Evolutionary conservation across 2,797 vertebrate species (phyloP).

Genomic region (Allobates femoralis): DNA sequence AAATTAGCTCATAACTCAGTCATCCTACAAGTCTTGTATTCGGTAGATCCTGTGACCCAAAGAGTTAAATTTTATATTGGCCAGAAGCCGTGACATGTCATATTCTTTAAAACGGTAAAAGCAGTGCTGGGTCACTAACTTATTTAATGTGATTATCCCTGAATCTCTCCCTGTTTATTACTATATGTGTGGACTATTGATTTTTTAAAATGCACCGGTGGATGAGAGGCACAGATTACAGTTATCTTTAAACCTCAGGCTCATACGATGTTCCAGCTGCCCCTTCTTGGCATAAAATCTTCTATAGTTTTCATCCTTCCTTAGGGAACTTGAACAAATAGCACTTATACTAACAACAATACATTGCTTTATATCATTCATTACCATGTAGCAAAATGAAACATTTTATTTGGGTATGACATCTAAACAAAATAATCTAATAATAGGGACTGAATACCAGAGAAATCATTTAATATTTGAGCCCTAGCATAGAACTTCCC

Average conservation of each 20-base stretch:
- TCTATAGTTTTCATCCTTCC: background rate
- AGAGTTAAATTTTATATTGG: constrained; percentile 17
- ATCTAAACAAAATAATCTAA: background rate
- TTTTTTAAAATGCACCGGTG: constrained; percentile 1
- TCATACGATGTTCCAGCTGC: constrained; percentile 13
- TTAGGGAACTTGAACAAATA: background rate
- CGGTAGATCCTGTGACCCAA: background rate
- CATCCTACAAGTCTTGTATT: background rate
- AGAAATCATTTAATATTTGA: no score
- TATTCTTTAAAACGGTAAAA: background rate
- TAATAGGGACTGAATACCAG: background rate
- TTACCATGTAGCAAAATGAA: background rate
- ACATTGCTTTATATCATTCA: background rate
- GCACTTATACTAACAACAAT: background rate
- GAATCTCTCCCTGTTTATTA: constrained; percentile 6
- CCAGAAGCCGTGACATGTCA: constrained; percentile 12
- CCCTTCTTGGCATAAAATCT: background rate
- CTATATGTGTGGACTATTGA: constrained; percentile 21
- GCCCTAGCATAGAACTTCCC: no score
- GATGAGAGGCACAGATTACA: constrained; percentile 8
- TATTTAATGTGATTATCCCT: constrained; percentile 23
- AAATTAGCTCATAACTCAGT: background rate
- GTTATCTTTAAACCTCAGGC: constrained; percentile 25
- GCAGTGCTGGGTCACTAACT: background rate
- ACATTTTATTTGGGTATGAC: background rate